Percentiles rank a stretch among this genome's conserved stretches.
phyloP scores from a whole-genome alignment of 2,797 vertebrate genomes.

The Valencia hispanica region DNA sequence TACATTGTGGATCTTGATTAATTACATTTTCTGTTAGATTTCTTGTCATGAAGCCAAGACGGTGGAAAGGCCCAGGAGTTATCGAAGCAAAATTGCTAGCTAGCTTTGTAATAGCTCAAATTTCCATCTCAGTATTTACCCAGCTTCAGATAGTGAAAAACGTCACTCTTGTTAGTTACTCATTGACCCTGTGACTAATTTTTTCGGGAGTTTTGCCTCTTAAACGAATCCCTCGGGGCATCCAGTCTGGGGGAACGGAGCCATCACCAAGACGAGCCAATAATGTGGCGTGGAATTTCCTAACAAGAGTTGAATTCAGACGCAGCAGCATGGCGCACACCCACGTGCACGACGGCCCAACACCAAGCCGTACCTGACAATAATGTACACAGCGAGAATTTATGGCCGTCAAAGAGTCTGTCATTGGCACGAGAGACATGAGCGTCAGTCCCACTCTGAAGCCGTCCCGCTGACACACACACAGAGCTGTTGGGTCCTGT shows the following conservation, averaged over 20 bases:
- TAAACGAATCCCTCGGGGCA: constrained; percentile 68
- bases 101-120: not conserved
- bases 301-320: constrained; percentile 74
- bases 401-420: constrained; percentile 51
- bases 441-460: constrained; percentile 54
- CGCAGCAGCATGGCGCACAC: constrained; percentile 36
- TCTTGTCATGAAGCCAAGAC: not conserved
- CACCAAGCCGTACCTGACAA: constrained; percentile 54
- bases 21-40: not conserved
- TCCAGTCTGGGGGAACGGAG: constrained; percentile 78
- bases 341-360: constrained; percentile 49
- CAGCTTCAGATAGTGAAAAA: constrained; percentile 46
- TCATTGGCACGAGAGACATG: constrained; percentile 51
- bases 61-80: not conserved
- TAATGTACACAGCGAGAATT: constrained; percentile 47
- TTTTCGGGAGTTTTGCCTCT: constrained; percentile 55
- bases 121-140: constrained; percentile 52
- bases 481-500: constrained; percentile 70
- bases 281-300: constrained; percentile 79
- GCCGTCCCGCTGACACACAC: constrained; percentile 44
- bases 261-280: constrained; percentile 77
- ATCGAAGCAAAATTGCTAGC: not conserved
- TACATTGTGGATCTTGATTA: constrained; percentile 13
- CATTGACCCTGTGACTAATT: constrained; percentile 74
- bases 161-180: constrained; percentile 64